Evolutionary conservation across 2,113 vertebrate genomes (phyloP).

Genomic region (Pseudolaguvia tuberculata): DNA sequence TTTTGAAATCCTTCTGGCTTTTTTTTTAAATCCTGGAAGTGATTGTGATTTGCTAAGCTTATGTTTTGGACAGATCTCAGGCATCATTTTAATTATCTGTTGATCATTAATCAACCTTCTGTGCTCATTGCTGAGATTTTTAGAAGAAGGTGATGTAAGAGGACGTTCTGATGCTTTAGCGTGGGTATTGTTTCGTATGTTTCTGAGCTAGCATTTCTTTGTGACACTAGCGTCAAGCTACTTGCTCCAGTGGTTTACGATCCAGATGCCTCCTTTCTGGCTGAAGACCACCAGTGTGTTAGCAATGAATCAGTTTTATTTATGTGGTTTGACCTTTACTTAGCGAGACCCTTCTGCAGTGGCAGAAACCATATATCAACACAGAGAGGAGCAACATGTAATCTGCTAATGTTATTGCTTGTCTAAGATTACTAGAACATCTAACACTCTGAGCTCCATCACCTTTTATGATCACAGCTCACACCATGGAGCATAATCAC

Average conservation of each 20-base stretch:
- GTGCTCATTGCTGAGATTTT: neutral
- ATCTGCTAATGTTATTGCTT: constrained; percentile 2
- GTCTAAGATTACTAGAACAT: neutral
- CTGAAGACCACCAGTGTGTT: neutral
- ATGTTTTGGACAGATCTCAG: neutral
- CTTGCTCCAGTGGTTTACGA: neutral
- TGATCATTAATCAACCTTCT: constrained; percentile 6
- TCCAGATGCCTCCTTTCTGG: neutral
- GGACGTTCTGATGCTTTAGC: constrained; percentile 6
- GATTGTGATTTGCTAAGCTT: neutral
- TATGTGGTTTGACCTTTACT: neutral
- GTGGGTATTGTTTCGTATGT: neutral
- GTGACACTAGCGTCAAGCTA: neutral
- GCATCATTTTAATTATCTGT: neutral
- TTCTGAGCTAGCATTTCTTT: neutral
- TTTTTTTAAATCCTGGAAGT: constrained; percentile 25
- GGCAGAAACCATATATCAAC: constrained; percentile 5
- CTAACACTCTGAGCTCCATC: neutral
- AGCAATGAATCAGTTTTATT: constrained; percentile 7
- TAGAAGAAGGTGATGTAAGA: neutral
- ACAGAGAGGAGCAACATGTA: neutral
- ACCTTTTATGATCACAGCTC: neutral
- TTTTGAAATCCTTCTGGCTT: neutral
- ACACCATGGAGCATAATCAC: neutral
- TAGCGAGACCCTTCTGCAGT: neutral